A percentile compares a stretch with the other conserved stretches of the same genome.
Conservation (phyloP, 2,888 invertebrate species). For the Sepiola atlantica region DNA sequence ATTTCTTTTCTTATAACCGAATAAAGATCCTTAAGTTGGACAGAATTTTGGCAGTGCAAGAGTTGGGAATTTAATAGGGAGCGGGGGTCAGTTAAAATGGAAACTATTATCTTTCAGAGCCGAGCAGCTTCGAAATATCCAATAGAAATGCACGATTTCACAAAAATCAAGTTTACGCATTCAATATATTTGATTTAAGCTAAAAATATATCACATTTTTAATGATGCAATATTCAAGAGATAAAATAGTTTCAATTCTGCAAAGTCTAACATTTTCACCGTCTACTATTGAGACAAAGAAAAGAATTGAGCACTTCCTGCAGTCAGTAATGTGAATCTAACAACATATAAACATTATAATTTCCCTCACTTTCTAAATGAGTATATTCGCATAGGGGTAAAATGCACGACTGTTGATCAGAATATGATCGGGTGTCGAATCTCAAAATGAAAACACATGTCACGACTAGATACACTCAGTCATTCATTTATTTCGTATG, state of each 20-base stretch:
- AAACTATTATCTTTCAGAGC: neutral
- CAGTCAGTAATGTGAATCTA: too few species aligned
- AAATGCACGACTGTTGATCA: too few species aligned
- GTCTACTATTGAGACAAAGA: neutral
- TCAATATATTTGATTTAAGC: neutral
- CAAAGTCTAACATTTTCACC: neutral
- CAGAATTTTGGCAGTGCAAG: neutral
- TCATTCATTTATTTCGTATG: too few species aligned
- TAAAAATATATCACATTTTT: neutral
- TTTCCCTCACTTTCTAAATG: too few species aligned
- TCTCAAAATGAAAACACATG: too few species aligned
- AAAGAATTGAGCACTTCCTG: too few species aligned
- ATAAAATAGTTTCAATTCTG: neutral
- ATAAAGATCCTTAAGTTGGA: neutral
- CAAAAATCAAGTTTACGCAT: neutral
- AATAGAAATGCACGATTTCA: neutral
- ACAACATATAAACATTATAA: too few species aligned
- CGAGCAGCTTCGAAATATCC: neutral
- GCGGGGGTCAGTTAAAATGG: neutral
- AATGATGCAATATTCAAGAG: neutral
- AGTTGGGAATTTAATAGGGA: neutral
- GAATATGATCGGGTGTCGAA: too few species aligned
- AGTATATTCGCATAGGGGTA: too few species aligned
- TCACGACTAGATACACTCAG: too few species aligned
- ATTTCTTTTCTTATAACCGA: neutral